phyloP scores from a whole-genome alignment of 2,888 invertebrate genomes.

The Catocala sponsa region DNA sequence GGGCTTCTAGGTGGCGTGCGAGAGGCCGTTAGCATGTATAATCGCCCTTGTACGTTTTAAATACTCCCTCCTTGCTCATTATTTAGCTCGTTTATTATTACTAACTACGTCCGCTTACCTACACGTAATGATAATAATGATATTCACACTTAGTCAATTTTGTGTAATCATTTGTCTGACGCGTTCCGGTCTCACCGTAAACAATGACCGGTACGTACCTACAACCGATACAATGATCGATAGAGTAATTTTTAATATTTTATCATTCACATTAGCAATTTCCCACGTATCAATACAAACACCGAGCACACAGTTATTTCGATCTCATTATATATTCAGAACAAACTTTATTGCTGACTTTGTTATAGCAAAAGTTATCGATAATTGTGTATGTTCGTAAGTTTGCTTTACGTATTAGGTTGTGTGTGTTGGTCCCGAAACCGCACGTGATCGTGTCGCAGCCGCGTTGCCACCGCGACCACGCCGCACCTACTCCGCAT shows the following conservation, averaged over 20 bases:
- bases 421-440: neutral
- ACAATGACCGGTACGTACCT: neutral
- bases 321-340: neutral
- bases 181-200: conserved; percentile 7
- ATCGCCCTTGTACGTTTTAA: conserved; percentile 71
- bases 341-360: neutral
- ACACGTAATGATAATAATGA: conserved; percentile 42
- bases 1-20: conserved; percentile 60
- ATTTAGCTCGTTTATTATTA: conserved; percentile 66
- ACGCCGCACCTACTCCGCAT: too few relatives aligned
- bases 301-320: neutral
- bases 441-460: neutral
- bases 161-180: conserved; percentile 22
- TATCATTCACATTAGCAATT: too few relatives aligned
- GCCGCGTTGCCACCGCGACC: too few relatives aligned
- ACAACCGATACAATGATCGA: too few relatives aligned
- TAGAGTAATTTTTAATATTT: too few relatives aligned
- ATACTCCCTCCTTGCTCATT: conserved; percentile 69
- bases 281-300: neutral
- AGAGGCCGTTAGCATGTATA: conserved; percentile 70
- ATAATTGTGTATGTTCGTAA: neutral
- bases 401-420: neutral
- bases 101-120: conserved; percentile 42
- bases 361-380: conserved; percentile 1
- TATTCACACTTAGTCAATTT: conserved; percentile 47